These are phyloP conservation scores for Disparrhopalites patrizii DNA, from an alignment of 2,888 invertebrate genomes.

Conservation along the genomic window DNA sequence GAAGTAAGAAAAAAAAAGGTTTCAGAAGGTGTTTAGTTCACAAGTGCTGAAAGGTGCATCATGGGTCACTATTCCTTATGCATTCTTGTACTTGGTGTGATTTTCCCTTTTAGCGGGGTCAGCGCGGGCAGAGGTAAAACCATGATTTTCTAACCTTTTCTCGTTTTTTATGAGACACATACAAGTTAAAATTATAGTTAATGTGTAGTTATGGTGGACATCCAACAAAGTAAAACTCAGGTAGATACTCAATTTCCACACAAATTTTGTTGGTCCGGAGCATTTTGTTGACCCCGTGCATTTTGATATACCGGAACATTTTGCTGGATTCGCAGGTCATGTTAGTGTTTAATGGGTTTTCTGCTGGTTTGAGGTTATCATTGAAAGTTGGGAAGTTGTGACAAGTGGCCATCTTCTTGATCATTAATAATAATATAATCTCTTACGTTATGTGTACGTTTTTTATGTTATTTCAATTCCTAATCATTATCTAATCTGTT, in stretches of 20 bases:
- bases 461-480: not conserved
- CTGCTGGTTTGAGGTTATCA: not conserved
- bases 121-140: conserved; percentile 34
- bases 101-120: conserved; percentile 6
- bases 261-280: too few species aligned
- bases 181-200: not conserved
- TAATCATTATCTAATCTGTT: not conserved
- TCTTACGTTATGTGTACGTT: not conserved
- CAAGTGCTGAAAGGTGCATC: not conserved
- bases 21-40: too few species aligned
- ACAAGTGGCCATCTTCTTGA: too few species aligned
- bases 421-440: too few species aligned
- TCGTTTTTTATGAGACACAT: not conserved
- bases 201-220: too few species aligned
- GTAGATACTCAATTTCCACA: too few species aligned
- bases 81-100: conserved; percentile 7
- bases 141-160: conserved; percentile 2
- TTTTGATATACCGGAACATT: not conserved
- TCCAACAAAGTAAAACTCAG: too few species aligned
- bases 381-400: too few species aligned
- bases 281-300: too few species aligned
- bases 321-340: not conserved
- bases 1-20: too few species aligned
- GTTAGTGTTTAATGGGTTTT: too few species aligned
- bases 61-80: conserved; percentile 7